Base-by-base conservation (phyloP, 2,888 invertebrate genomes). In the Conistra vaccinii region DNA sequence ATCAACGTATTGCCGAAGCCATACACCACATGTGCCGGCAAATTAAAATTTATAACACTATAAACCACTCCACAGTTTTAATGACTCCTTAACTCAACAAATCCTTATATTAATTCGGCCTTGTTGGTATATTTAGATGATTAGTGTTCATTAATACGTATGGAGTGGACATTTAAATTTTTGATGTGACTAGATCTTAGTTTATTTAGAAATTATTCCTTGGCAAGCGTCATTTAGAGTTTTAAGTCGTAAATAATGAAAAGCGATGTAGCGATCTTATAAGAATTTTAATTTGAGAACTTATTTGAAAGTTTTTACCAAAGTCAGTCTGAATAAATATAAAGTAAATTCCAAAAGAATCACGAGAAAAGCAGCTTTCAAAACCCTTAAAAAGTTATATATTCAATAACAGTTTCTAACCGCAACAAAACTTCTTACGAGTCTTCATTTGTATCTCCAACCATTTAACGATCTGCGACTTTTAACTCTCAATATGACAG, bases 61-160 rank as follows among this genome's bases (percentile, higher is more conserved):
- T 91, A 88, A 91, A 90, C 84, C 80, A 85, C 82, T 90, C 89
- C 77, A 87, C 86, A 83, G 83, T 88, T 88, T 90, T 91, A 91
- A 91, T 90, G 88, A 86, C 87, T 89, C 88, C 87, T 91, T 92
- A 92, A 88, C 85, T 86, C 80, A 81, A 88, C 91, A 93, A 93
- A 94, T 94, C 94, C 93, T 90, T 91, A 90, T 92, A 95, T 95
- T 93, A 93, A 94, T 94, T 93, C 91, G 91, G 91, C 95, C 95
- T 95, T 95, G 95, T 85, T 85, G 76, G 90, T 91, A 91, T 93
- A 93, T 94, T 95, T 90, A 92, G 93, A 91, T 93, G 91, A 93
- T 95, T 93, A 93, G 89, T 90, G 89, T 92, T 92, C 90, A 91
- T 92, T 90, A 88, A 86, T 89, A 77, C 83, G 75, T 81, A 69